A percentile compares a stretch with the other conserved stretches of the same genome.
phyloP scores from a whole-genome alignment of 2,888 invertebrate genomes.

The Ypsolopha scabrella region DNA sequence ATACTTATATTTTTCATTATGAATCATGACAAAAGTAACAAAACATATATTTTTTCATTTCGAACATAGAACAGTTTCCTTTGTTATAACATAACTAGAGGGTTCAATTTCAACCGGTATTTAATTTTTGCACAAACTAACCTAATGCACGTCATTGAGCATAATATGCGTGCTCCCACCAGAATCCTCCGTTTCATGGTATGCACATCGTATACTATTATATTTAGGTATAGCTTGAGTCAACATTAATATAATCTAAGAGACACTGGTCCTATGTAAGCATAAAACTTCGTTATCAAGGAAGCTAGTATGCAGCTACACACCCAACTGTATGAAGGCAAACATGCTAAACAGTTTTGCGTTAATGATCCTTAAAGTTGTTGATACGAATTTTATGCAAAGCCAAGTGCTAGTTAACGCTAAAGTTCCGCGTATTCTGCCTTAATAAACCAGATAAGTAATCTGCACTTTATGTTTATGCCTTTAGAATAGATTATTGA shows the following conservation, averaged over 20 bases:
- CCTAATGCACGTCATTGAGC: too few species aligned
- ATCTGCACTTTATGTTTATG: neutral
- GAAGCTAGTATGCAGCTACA: neutral
- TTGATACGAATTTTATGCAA: constrained; percentile 14
- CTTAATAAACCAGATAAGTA: neutral
- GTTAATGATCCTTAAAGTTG: constrained; percentile 12
- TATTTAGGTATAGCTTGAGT: neutral
- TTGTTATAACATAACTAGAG: too few species aligned
- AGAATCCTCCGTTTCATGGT: too few species aligned
- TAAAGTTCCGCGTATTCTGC: neutral
- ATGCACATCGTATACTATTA: too few species aligned
- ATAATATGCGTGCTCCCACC: too few species aligned
- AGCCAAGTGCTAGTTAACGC: constrained; percentile 6
- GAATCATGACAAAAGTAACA: too few species aligned
- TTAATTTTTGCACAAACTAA: too few species aligned
- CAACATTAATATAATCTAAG: neutral
- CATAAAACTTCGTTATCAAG: neutral
- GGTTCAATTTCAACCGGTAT: too few species aligned
- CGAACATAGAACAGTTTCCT: too few species aligned
- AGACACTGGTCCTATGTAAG: neutral
- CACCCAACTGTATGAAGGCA: neutral
- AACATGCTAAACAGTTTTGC: constrained; percentile 11
- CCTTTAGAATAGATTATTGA: constrained; percentile 1
- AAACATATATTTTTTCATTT: too few species aligned
- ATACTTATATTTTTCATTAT: too few species aligned